These are phyloP conservation scores for Ictidomys tridecemlineatus DNA, from an alignment of 2,113 vertebrate species.

Conservation along the genomic window DNA sequence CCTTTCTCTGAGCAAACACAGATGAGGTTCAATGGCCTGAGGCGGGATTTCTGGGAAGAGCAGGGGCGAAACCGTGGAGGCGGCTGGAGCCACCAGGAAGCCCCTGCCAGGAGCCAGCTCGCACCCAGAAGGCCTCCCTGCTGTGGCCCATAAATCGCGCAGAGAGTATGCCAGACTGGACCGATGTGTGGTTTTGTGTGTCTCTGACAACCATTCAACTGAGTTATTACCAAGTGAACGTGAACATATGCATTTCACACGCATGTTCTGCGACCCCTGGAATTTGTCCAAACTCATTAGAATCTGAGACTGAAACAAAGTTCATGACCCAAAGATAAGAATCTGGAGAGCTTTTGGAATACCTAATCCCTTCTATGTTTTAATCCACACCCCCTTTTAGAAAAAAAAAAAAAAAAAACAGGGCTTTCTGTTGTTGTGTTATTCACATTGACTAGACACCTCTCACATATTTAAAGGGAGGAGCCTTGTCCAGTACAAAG, in stretches of 20 bases:
- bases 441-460: slow-evolving; percentile 10
- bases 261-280: slow-evolving; percentile 46
- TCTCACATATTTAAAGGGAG: not conserved
- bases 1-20: not conserved
- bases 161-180: not conserved
- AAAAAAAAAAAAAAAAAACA: not conserved
- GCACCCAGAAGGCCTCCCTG: not conserved
- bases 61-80: rapidly evolving
- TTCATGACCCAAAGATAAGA: slow-evolving; percentile 57
- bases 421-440: not conserved
- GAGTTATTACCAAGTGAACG: slow-evolving; percentile 66
- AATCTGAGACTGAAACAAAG: slow-evolving; percentile 60
- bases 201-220: slow-evolving; percentile 26
- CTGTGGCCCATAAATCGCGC: not conserved
- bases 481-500: not conserved
- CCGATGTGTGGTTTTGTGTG: not conserved
- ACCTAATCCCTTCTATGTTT: not conserved
- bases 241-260: slow-evolving; percentile 72
- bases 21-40: not conserved
- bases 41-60: not conserved
- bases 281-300: slow-evolving; percentile 62
- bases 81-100: not conserved
- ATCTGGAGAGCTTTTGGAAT: not conserved
- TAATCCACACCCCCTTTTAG: not conserved
- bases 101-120: not conserved